These are phyloP conservation scores for Subacronicta megacephala DNA, from an alignment of 2,888 invertebrate species.

Conservation along the genomic window DNA sequence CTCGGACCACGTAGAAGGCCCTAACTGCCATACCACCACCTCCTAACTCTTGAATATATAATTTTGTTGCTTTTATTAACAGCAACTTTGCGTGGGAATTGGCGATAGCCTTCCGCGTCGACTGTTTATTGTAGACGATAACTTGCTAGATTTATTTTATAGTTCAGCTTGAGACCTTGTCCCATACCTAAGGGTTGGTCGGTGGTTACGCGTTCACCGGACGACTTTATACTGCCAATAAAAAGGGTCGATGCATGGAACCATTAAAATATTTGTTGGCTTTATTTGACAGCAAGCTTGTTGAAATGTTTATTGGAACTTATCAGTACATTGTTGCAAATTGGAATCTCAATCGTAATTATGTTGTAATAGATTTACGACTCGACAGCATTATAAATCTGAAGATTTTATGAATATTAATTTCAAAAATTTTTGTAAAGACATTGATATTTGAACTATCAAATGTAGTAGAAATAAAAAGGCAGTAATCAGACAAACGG, in stretches of 20 bases:
- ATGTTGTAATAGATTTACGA: constrained; percentile 62
- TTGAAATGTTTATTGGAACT: constrained; percentile 82
- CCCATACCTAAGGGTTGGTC: constrained; percentile 73
- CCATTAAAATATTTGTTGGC: constrained; percentile 87
- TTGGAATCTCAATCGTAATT: constrained; percentile 73
- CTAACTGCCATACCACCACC: constrained; percentile 88
- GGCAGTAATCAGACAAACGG: constrained; percentile 64
- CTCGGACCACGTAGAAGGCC: constrained; percentile 88
- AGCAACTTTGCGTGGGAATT: constrained; percentile 89
- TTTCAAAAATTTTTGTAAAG: neutral
- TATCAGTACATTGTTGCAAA: constrained; percentile 83
- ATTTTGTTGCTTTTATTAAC: constrained; percentile 90
- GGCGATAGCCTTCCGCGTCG: constrained; percentile 87
- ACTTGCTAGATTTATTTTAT: constrained; percentile 89
- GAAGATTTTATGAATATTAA: constrained; percentile 32
- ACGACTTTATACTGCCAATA: constrained; percentile 83
- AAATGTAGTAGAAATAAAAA: constrained; percentile 58
- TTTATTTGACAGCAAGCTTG: constrained; percentile 85
- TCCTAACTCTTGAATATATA: constrained; percentile 89
- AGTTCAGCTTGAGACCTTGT: constrained; percentile 83
- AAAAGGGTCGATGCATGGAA: constrained; percentile 82
- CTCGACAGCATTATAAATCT: constrained; percentile 38
- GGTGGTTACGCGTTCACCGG: constrained; percentile 66
- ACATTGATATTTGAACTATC: constrained; percentile 58
- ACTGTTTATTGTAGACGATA: constrained; percentile 87